A percentile compares a stretch with the other conserved stretches of the same genome.
These are phyloP conservation scores for Diplosoma virens DNA, from an alignment of 23 tunicate species.

Conservation along the genomic window DNA sequence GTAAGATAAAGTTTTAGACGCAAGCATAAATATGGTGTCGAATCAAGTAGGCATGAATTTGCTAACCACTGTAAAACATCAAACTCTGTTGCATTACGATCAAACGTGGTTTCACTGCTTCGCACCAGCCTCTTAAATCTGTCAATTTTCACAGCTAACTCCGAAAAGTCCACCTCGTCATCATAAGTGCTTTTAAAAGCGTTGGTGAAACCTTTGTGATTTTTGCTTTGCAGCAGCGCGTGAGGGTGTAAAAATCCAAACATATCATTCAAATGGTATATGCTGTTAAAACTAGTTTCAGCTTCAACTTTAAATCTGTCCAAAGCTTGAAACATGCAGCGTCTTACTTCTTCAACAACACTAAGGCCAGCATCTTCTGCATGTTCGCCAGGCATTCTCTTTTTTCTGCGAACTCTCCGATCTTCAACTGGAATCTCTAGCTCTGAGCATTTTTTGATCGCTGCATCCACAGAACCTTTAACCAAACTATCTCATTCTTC, in stretches of 20 bases:
- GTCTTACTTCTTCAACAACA: slow-evolving; percentile 44
- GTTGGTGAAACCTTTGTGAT: slow-evolving; percentile 41
- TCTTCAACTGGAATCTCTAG: slow-evolving; percentile 53
- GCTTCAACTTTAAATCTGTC: slow-evolving; percentile 54
- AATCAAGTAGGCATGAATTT: too few species aligned
- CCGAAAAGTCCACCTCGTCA: slow-evolving; percentile 55
- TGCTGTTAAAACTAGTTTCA: too few species aligned
- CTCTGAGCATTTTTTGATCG: slow-evolving; percentile 43
- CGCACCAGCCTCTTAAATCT: slow-evolving; percentile 45
- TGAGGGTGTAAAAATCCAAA: slow-evolving; percentile 43
- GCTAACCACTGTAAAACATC: too few species aligned
- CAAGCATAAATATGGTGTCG: too few species aligned
- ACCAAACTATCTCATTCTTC: slow-evolving; percentile 43
- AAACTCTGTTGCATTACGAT: too few species aligned
- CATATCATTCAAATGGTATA: slow-evolving; percentile 39
- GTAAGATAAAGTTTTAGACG: too few species aligned
- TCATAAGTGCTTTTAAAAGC: slow-evolving; percentile 45
- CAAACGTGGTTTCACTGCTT: too few species aligned
- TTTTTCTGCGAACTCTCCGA: slow-evolving; percentile 49
- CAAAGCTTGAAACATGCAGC: slow-evolving; percentile 46
- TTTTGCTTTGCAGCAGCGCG: slow-evolving; percentile 55
- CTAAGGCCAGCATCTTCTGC: slow-evolving; percentile 53
- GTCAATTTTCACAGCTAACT: slow-evolving; percentile 53
- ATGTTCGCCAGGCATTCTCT: slow-evolving; percentile 53
- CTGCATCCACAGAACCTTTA: slow-evolving; percentile 45